phyloP scores from a whole-genome alignment of 1,140 invertebrate genomes.

The Drosophila aff. region DNA sequence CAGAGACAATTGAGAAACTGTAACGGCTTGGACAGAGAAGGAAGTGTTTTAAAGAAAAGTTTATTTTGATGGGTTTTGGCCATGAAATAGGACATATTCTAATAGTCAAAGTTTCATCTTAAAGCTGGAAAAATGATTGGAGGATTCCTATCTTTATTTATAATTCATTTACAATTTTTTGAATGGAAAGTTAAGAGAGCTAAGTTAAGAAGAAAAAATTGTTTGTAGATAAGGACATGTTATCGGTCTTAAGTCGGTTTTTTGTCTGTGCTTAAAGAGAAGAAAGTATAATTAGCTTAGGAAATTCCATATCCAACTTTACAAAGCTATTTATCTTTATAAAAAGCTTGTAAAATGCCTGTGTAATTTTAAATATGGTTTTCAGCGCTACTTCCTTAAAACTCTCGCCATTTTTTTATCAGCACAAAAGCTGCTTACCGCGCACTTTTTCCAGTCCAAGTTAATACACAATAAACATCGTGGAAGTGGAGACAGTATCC shows the following conservation, averaged over 20 bases:
- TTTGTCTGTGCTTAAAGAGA: too few relatives aligned
- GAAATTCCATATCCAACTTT: neutral
- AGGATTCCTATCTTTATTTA: neutral
- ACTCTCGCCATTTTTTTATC: constrained; percentile 36
- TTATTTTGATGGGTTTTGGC: constrained; percentile 53
- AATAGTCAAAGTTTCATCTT: constrained; percentile 26
- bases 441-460: constrained; percentile 61
- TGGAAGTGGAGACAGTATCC: constrained; percentile 25
- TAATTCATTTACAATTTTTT: neutral
- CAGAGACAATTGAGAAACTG: constrained; percentile 40
- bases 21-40: constrained; percentile 15
- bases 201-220: too few relatives aligned
- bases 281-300: too few relatives aligned
- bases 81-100: constrained; percentile 32
- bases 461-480: constrained; percentile 58
- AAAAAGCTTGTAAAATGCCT: neutral
- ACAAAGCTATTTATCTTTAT: neutral
- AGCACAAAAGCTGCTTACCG: constrained; percentile 69
- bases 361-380: constrained; percentile 21
- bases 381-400: neutral
- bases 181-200: neutral
- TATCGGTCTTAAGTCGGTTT: too few relatives aligned
- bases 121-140: constrained; percentile 8
- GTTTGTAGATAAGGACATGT: too few relatives aligned
- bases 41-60: constrained; percentile 58